These are phyloP conservation scores for Podarcis lilfordi DNA, from an alignment of 2,797 vertebrate species.

Conservation along the genomic window DNA sequence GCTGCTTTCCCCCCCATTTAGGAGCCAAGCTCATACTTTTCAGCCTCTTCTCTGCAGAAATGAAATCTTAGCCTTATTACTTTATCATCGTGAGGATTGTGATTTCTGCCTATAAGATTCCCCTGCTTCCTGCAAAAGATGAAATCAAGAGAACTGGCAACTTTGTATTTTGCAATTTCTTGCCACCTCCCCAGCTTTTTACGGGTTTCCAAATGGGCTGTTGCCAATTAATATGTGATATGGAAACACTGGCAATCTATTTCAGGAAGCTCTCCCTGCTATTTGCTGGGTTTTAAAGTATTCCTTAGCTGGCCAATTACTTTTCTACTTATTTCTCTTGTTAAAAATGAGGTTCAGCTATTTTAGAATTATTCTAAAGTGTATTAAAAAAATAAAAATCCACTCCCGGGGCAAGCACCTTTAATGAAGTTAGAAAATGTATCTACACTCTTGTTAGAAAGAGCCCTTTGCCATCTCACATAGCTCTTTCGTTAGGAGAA, in stretches of 20 bases:
- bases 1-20: background rate
- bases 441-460: conserved; percentile 18
- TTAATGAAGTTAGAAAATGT: conserved; percentile 37
- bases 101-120: conserved; percentile 4
- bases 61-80: background rate
- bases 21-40: background rate
- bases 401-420: conserved; percentile 21
- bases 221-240: conserved; percentile 42
- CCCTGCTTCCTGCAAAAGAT: background rate
- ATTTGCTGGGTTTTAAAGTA: conserved; percentile 19
- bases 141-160: background rate
- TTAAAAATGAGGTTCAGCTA: conserved; percentile 21
- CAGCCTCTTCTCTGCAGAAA: background rate
- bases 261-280: conserved; percentile 10
- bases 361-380: conserved; percentile 30
- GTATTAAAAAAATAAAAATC: background rate
- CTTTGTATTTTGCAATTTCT: background rate
- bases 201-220: background rate
- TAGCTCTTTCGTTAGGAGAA: conserved; percentile 4
- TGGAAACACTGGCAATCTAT: conserved; percentile 34
- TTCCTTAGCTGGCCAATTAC: conserved; percentile 31
- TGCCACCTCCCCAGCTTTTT: conserved; percentile 15
- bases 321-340: conserved; percentile 30
- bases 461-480: conserved; percentile 11
- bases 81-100: background rate